phyloP scores from a whole-genome alignment of 37 sponge, comb jelly and placozoan genomes.

The Aphrocallistes beatrix region DNA sequence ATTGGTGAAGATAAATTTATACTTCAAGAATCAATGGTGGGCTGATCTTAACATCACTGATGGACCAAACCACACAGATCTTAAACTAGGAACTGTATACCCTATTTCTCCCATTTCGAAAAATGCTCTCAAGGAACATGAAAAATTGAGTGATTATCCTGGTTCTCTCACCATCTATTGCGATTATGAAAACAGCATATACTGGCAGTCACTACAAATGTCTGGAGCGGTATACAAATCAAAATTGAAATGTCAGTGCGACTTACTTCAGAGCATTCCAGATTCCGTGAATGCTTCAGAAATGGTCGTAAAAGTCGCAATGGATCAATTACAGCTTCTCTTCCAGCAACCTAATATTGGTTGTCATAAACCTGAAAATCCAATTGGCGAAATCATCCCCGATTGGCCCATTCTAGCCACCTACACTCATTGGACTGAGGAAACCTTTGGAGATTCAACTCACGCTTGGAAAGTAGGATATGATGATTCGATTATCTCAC shows the following conservation, averaged over 20 bases:
- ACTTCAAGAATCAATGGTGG: background rate
- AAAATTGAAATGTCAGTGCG: too few relatives aligned
- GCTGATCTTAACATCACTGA: background rate
- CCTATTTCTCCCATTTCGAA: background rate
- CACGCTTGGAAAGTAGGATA: background rate
- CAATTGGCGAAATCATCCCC: background rate
- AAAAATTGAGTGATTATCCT: background rate
- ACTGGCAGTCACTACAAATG: background rate
- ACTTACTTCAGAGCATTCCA: background rate
- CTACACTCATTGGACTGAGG: background rate
- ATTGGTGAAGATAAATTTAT: background rate
- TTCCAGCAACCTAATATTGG: background rate
- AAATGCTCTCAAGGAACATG: background rate
- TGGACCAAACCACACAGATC: background rate
- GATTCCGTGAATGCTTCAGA: background rate
- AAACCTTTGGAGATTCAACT: background rate
- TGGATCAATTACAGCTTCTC: background rate
- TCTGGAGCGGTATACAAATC: background rate
- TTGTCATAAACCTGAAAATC: too few relatives aligned
- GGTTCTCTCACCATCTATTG: background rate
- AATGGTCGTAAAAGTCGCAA: background rate
- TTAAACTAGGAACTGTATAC: background rate
- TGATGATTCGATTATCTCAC: background rate
- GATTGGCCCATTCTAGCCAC: background rate
- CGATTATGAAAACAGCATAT: background rate